Base-by-base conservation (phyloP, 30 jellyfish, hydroid and myxozoan genomes). In the Pseudorhiza aurosa region DNA sequence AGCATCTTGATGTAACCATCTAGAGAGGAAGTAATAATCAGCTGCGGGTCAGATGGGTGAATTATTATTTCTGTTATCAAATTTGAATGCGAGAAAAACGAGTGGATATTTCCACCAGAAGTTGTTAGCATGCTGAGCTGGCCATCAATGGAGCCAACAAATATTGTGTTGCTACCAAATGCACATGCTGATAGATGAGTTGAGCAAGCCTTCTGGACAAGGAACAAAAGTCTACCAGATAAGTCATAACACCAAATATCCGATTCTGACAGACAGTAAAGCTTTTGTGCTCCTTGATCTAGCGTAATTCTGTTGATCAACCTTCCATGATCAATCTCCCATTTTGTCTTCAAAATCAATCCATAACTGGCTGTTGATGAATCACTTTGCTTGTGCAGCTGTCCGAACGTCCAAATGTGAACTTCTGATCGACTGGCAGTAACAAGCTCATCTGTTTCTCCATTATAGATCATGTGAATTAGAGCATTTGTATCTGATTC, bases 141-240 rank as follows among this genome's bases (percentile, higher is more conserved):
- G 4, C 97, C 97, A 88, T 81, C 88, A 46, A 88, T 47, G 2
- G 94, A 67, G 45, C 97, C 97, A 22, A 81, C 91, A 21, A 81
- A 43, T 24, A 88, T 56, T 2, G 85, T 37, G 39, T 88, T 85
- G 2, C 50, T 73, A 24, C 95, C 71, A 68, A 33, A 81, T 14
- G 89, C 91, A 75, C 97, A 88, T 15, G 95, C 88, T 53, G 95
- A 77, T 17, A 81, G 51, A 51, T 88, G 91, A 31, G 78, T 67
- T 9, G 93, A 24, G 62, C 73, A 44, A 17, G 91, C 83, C 6
- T 43, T 77, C n/a, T 26, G 46, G 21, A 81, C 49, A 9, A 35
- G 17, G 26, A 88, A 88, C 60, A 88, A 11, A 24, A 43, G 44
- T 35, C 64, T 72, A 0, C 97, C 97, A 27, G 53, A 26, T 71